Evolutionary conservation across 1,140 invertebrate species (phyloP).

Genomic region (Drosophila paulistorum): DNA sequence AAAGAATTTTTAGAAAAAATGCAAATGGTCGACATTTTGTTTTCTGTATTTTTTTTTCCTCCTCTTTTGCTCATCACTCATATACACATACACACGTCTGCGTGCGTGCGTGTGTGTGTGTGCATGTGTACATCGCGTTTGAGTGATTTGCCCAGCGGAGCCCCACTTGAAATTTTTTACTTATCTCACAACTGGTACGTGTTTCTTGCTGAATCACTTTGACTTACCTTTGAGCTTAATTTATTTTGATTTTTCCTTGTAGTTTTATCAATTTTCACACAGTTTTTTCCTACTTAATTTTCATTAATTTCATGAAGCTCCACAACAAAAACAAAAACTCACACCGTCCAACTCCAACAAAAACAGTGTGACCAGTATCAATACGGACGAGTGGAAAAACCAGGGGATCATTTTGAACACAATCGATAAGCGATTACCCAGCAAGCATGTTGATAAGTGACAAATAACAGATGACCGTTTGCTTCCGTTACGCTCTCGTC

Average conservation of each 20-base stretch:
- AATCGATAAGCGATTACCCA: no score
- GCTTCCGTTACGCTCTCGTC: no score
- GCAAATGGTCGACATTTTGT: slow-evolving; percentile 79
- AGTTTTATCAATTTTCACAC: slow-evolving; percentile 68
- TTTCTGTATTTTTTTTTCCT: slow-evolving; percentile 59
- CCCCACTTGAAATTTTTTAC: slow-evolving; percentile 33
- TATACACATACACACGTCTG: background rate
- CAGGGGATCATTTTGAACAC: no score
- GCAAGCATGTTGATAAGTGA: no score
- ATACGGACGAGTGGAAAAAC: slow-evolving; percentile 8
- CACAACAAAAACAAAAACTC: slow-evolving; percentile 54
- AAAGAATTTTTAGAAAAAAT: slow-evolving; percentile 50
- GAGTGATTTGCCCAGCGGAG: slow-evolving; percentile 51
- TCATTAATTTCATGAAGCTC: slow-evolving; percentile 33
- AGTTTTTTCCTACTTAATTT: slow-evolving; percentile 34
- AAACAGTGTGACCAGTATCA: slow-evolving; percentile 31
- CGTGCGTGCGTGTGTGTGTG: background rate
- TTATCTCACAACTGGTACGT: background rate
- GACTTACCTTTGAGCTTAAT: slow-evolving; percentile 56
- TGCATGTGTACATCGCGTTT: slow-evolving; percentile 58
- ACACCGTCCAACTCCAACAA: slow-evolving; percentile 40
- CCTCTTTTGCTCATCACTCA: slow-evolving; percentile 56
- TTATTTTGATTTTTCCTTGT: slow-evolving; percentile 34
- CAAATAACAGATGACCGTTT: no score
- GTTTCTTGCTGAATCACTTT: background rate